Evolutionary conservation across 2,797 vertebrate genomes (phyloP).

Genomic region (Manis javanica): DNA sequence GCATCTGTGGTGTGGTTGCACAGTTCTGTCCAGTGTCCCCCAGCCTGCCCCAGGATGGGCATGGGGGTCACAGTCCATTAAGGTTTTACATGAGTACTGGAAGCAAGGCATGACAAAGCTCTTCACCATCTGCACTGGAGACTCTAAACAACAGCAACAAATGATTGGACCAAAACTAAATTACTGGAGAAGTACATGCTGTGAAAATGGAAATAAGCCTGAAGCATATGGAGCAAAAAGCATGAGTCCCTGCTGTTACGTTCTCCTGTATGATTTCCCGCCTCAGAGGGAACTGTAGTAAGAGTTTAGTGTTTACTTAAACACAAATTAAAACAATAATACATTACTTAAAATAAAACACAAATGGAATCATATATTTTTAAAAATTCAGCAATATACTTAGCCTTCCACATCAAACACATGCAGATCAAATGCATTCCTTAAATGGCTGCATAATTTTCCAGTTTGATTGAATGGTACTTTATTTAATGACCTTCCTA

Average conservation of each 20-base stretch:
- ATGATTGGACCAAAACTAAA: background rate
- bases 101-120: background rate
- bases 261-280: background rate
- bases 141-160: background rate
- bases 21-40: background rate
- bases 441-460: background rate
- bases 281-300: background rate
- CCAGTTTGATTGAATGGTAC: background rate
- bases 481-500: background rate
- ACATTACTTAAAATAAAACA: background rate
- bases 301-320: background rate
- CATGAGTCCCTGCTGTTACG: background rate
- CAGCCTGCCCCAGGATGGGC: too few relatives aligned
- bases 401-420: background rate
- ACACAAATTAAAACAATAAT: background rate
- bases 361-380: background rate
- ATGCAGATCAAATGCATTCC: background rate
- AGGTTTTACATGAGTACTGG: background rate
- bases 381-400: background rate
- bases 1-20: fast-evolving
- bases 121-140: background rate
- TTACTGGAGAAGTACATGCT: background rate
- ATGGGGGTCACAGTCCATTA: background rate
- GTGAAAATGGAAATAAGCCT: background rate
- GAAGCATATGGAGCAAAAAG: background rate